These are phyloP conservation scores for Tenthredo notha DNA, from an alignment of 2,888 invertebrate species.

Conservation along the genomic window DNA sequence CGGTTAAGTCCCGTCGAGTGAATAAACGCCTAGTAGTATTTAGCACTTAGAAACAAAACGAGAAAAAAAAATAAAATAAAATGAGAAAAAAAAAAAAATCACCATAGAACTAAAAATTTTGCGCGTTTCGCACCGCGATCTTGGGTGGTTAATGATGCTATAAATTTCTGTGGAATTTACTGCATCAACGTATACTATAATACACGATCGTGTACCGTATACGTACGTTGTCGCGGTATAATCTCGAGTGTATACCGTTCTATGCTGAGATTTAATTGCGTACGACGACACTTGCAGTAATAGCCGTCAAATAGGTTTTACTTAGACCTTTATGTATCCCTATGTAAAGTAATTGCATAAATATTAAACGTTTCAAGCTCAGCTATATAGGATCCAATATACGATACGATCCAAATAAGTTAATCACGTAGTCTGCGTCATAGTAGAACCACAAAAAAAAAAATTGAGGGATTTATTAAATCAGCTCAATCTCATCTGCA, in stretches of 20 bases:
- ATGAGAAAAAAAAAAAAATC: neutral
- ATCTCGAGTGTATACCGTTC: conserved; percentile 33
- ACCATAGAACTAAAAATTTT: neutral
- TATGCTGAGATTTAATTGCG: conserved; percentile 14
- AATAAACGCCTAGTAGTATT: conserved; percentile 1
- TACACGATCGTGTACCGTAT: conserved; percentile 31
- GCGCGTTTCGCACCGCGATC: conserved; percentile 13
- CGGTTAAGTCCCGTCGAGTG: neutral
- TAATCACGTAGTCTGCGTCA: neutral
- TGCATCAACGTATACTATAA: conserved; percentile 42
- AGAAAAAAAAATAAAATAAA: neutral
- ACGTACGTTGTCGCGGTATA: neutral
- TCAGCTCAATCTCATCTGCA: neutral
- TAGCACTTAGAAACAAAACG: neutral
- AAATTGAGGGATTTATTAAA: neutral
- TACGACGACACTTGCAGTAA: conserved; percentile 23
- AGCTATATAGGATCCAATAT: no score
- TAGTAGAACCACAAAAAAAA: neutral
- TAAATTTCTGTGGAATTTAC: conserved; percentile 45
- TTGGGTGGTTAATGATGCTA: conserved; percentile 28
- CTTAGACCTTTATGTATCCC: neutral
- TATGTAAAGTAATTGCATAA: neutral
- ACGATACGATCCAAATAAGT: neutral
- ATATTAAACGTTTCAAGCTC: neutral
- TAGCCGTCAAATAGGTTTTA: neutral